A percentile compares a stretch with the other conserved stretches of the same genome.
These are phyloP conservation scores for Myiothlypis coronata DNA, from an alignment of 2,797 vertebrate species.

Conservation along the genomic window DNA sequence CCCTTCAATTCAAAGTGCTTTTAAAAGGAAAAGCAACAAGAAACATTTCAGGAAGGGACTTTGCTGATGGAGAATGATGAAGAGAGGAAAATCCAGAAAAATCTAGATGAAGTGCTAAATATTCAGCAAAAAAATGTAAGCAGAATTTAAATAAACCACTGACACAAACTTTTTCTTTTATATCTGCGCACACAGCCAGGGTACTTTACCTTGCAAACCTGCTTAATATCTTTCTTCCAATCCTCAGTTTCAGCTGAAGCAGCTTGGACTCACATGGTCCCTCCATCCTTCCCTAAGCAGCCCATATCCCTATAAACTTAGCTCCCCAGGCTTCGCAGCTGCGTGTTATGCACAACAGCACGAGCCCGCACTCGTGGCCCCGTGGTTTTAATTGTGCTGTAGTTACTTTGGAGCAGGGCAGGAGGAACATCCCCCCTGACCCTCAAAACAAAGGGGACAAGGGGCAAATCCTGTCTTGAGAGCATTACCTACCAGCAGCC, in stretches of 20 bases:
- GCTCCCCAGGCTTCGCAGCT: not conserved
- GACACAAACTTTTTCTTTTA: not conserved
- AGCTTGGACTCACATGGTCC: not conserved
- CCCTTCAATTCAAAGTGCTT: not conserved
- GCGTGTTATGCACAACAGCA: accelerated
- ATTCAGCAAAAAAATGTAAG: not conserved
- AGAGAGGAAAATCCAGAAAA: not conserved
- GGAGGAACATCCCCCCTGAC: not conserved
- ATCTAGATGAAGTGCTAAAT: not conserved
- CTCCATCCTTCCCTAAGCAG: not conserved
- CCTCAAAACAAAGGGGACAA: not conserved
- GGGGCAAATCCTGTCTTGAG: not conserved
- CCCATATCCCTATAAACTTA: not conserved
- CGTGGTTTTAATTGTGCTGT: not conserved
- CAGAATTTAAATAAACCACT: not conserved
- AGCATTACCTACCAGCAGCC: not conserved
- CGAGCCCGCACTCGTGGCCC: accelerated
- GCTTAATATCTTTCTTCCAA: not conserved
- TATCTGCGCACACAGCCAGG: not conserved
- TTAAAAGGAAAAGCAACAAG: not conserved
- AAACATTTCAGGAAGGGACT: not conserved
- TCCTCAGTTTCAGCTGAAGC: not conserved
- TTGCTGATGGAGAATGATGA: not conserved
- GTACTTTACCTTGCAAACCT: not conserved
- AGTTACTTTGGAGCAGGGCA: not conserved